A percentile compares a stretch with the other conserved stretches of the same genome.
phyloP scores from a whole-genome alignment of 2,888 invertebrate genomes.

The Ectemnius continuus region DNA sequence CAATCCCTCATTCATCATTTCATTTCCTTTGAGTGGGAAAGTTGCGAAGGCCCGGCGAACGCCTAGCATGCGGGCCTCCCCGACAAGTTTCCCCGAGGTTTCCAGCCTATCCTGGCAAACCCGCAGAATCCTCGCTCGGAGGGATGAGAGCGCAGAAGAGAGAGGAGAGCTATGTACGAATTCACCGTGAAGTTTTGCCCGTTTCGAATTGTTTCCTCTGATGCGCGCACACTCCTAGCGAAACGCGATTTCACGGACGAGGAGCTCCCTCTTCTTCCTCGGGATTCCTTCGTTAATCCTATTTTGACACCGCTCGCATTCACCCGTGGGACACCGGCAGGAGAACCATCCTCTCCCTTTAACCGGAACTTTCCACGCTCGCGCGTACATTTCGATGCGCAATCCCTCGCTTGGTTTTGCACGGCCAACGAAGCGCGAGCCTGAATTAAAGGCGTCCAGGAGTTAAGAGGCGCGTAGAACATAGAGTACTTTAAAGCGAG shows the following conservation, averaged over 20 bases:
- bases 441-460: neutral
- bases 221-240: neutral
- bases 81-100: too few species aligned
- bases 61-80: too few species aligned
- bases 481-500: too few species aligned
- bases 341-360: too few species aligned
- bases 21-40: neutral
- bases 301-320: slow-evolving; percentile 5
- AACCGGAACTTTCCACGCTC: too few species aligned
- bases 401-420: too few species aligned
- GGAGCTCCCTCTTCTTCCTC: neutral
- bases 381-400: too few species aligned
- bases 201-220: slow-evolving; percentile 10
- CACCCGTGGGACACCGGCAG: neutral
- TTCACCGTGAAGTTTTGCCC: slow-evolving; percentile 9
- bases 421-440: too few species aligned
- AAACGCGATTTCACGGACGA: slow-evolving; percentile 11
- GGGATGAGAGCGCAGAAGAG: neutral
- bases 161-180: neutral
- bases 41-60: too few species aligned
- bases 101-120: neutral
- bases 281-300: slow-evolving; percentile 19
- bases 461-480: too few species aligned
- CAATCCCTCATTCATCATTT: neutral
- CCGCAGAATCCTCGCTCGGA: too few species aligned